These are phyloP conservation scores for Caenorhabditis sp. DNA, from an alignment of 2,888 invertebrate species.

Conservation along the genomic window DNA sequence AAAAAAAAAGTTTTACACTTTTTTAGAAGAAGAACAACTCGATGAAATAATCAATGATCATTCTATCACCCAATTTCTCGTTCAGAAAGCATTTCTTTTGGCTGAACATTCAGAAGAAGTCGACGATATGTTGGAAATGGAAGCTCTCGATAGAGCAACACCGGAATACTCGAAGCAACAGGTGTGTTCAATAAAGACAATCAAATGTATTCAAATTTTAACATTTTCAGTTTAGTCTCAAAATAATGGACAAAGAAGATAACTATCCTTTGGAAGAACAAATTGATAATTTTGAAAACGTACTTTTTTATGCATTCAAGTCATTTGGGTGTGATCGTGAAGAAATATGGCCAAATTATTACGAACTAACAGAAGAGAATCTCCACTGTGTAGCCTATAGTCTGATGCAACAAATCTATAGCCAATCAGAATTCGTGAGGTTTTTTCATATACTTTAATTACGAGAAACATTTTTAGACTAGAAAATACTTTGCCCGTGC, in stretches of 20 bases:
- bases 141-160: slow-evolving; percentile 16
- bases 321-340: slow-evolving; percentile 37
- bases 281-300: slow-evolving; percentile 19
- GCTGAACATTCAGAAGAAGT: slow-evolving; percentile 5
- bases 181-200: not conserved
- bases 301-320: slow-evolving; percentile 22
- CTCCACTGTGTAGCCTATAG: slow-evolving; percentile 27
- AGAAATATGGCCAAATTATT: slow-evolving; percentile 32
- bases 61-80: slow-evolving; percentile 10
- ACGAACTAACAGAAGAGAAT: slow-evolving; percentile 25
- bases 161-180: slow-evolving; percentile 13
- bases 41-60: not conserved
- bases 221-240: slow-evolving; percentile 1
- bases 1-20: not conserved
- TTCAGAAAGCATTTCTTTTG: slow-evolving; percentile 17
- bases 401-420: slow-evolving; percentile 19
- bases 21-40: not conserved
- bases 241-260: not conserved
- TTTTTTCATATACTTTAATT: not conserved
- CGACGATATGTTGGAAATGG: slow-evolving; percentile 20
- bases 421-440: slow-evolving; percentile 30
- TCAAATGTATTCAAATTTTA: not conserved
- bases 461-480: slow-evolving; percentile 11
- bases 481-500: slow-evolving; percentile 33
- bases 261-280: not conserved